Evolutionary conservation across 2,888 invertebrate genomes (phyloP), one percentile per base, ranked within the genome.

Genomic region (Mallateleia sp.): DNA sequence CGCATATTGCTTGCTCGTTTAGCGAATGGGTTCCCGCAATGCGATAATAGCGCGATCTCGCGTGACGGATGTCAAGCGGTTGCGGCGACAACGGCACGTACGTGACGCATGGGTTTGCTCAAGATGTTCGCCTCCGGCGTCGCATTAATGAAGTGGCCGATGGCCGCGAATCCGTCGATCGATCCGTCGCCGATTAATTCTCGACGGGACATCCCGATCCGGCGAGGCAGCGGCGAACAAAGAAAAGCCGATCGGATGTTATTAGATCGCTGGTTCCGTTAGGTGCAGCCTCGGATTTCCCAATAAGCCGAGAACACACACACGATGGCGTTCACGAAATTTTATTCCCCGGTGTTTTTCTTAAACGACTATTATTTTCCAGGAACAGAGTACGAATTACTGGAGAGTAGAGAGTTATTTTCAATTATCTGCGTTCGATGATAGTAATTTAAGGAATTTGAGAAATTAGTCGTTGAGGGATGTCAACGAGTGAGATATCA

Each of bases 151-250:
- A 79, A 85, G 79, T 80, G 78, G 71, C 85, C 87, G 80, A 84
- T 87, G 80, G 80, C 84, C 81, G 78, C 79, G 78, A 88, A 85
- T 78, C 67, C 60, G 74, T 75, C 69, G 71, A 85, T 80, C 81
- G 72, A 82, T 88, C 84, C 84, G 80, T 81, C 74, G 77, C 72
- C 78, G 81, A 87, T 87, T 87, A 87, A 87, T 87, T 84, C 87
- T 77, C 84, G 66, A 50, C 66, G 78, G 84, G 84, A 84, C 78
- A 72, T 78, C 84, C 84, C 78, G 78, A 78, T 64, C 38, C 64
- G 47, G 45, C 58, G 34, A 11, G 34, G 54, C 54, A 42, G 54
- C 45, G 54, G 47, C 60, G 42, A 71, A 83, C 83, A 83, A 83
- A 83, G 83, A 77, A 83, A 58, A 64, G 83, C 83, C 83, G 83